phyloP scores from a whole-genome alignment of 2,113 vertebrate genomes.

The Andinoacara biseriatus region DNA sequence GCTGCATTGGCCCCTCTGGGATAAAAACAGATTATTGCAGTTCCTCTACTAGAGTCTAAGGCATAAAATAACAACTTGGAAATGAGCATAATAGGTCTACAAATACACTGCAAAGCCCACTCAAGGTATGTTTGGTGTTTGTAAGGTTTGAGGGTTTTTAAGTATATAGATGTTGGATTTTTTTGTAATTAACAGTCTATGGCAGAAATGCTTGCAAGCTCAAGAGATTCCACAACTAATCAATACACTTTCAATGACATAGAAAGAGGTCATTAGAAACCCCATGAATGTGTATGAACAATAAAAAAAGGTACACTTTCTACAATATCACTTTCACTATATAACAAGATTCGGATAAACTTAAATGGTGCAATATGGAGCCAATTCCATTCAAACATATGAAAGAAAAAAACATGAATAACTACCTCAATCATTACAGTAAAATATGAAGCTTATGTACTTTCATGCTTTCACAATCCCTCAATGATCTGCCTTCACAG shows the following conservation, averaged over 20 bases:
- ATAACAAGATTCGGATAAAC: conserved; percentile 20
- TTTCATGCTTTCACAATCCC: background rate
- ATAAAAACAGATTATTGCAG: background rate
- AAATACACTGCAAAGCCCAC: background rate
- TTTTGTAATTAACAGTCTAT: conserved; percentile 18
- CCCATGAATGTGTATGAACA: background rate
- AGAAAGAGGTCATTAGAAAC: conserved; percentile 42
- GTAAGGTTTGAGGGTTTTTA: background rate
- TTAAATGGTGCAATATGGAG: background rate
- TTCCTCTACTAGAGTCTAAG: background rate
- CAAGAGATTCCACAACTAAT: conserved; percentile 27
- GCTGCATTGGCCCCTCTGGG: background rate
- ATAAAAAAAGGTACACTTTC: conserved; percentile 4
- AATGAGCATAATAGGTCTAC: background rate
- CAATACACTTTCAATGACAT: conserved; percentile 16
- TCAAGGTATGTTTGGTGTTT: background rate
- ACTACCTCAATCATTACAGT: background rate
- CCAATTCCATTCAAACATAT: background rate
- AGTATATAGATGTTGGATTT: background rate
- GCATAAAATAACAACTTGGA: background rate
- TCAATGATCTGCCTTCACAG: background rate
- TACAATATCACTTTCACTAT: background rate
- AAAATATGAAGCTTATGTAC: background rate
- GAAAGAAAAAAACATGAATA: background rate
- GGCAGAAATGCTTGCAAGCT: background rate